Conservation (phyloP, 2,888 invertebrate genomes). For the Dinocampus coccinellae region DNA sequence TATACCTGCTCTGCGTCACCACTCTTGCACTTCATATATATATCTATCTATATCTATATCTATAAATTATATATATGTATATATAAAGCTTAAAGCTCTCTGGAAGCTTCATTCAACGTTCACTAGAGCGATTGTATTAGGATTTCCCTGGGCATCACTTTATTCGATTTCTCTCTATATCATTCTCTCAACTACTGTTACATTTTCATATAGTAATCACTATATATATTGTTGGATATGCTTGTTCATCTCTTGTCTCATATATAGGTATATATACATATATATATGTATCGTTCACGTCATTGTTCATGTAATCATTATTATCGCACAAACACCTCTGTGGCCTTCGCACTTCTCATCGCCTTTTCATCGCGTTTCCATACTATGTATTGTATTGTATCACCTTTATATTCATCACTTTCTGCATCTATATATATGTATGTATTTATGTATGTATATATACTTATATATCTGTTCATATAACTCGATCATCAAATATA, state of each 20-base stretch:
- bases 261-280: not conserved
- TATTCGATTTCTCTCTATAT: slow-evolving; percentile 42
- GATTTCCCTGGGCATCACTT: slow-evolving; percentile 53
- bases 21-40: slow-evolving; percentile 41
- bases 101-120: slow-evolving; percentile 35
- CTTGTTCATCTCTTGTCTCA: slow-evolving; percentile 20
- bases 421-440: too few species aligned
- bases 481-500: not conserved
- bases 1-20: slow-evolving; percentile 63
- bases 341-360: not conserved
- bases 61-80: slow-evolving; percentile 22
- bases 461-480: too few species aligned
- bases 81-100: slow-evolving; percentile 37
- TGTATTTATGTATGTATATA: too few species aligned
- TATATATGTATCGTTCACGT: slow-evolving; percentile 27
- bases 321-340: slow-evolving; percentile 37
- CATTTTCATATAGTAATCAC: slow-evolving; percentile 8
- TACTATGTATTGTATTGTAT: not conserved
- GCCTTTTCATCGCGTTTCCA: slow-evolving; percentile 8
- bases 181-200: slow-evolving; percentile 33
- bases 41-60: not conserved
- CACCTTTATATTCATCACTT: not conserved
- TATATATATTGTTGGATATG: slow-evolving; percentile 9
- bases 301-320: slow-evolving; percentile 40
- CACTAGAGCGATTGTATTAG: slow-evolving; percentile 54